Conservation (phyloP, 2,797 vertebrate genomes). For the Argentina silus region DNA sequence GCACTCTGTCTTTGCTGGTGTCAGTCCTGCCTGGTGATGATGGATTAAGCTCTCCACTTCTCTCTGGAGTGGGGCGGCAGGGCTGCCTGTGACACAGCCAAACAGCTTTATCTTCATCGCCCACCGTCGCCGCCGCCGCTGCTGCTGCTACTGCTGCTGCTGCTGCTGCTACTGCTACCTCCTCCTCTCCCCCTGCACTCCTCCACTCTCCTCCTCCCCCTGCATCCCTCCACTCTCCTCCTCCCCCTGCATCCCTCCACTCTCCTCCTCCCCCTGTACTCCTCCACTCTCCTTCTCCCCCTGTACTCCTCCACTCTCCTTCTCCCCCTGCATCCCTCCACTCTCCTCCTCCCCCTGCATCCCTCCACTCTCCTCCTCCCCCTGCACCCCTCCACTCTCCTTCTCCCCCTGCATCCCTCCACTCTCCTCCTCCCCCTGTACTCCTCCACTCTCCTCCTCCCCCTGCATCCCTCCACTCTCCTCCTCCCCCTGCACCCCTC, state of each 20-base stretch:
- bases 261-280: background rate
- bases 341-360: background rate
- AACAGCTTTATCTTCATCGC: constrained; percentile 93
- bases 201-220: background rate
- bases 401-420: background rate
- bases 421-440: background rate
- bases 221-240: too few species aligned
- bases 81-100: constrained; percentile 85
- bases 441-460: background rate
- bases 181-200: background rate
- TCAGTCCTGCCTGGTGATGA: constrained; percentile 89
- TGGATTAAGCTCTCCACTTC: constrained; percentile 90
- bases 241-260: background rate
- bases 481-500: background rate
- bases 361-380: too few species aligned
- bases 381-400: background rate
- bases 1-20: constrained; percentile 96
- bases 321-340: background rate
- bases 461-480: background rate
- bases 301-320: background rate
- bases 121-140: background rate
- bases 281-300: background rate
- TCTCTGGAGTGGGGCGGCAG: constrained; percentile 80
- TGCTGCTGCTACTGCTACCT: background rate
- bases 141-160: background rate